Percentiles rank a stretch among this genome's conserved stretches.
Conservation (phyloP, 2,888 invertebrate genomes). For the Meliscaeva auricollis region DNA sequence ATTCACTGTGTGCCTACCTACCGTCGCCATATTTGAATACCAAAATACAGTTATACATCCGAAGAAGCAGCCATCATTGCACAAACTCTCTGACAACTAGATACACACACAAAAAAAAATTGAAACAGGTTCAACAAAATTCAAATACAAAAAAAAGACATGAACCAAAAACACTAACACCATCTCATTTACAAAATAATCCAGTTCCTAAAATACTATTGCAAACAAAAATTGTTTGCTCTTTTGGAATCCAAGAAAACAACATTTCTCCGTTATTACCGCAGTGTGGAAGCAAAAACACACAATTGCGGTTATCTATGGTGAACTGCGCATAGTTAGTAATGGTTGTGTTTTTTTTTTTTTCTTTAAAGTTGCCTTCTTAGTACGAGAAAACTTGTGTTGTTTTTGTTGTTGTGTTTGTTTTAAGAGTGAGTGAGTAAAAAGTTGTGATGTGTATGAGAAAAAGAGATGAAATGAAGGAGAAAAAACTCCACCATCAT, state of each 20-base stretch:
- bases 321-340: slow-evolving; percentile 72
- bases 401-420: background rate
- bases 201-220: slow-evolving; percentile 1
- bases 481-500: slow-evolving; percentile 57
- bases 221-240: slow-evolving; percentile 23
- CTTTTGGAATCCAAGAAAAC: slow-evolving; percentile 34
- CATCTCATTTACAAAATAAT: background rate
- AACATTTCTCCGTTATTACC: slow-evolving; percentile 49
- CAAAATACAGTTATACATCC: slow-evolving; percentile 42
- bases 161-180: slow-evolving; percentile 15
- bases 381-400: slow-evolving; percentile 38
- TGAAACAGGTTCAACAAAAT: slow-evolving; percentile 61
- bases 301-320: slow-evolving; percentile 71
- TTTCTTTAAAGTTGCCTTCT: slow-evolving; percentile 21
- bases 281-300: slow-evolving; percentile 66
- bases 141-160: slow-evolving; percentile 23
- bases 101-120: slow-evolving; percentile 33
- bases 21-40: slow-evolving; percentile 73
- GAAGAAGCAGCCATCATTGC: slow-evolving; percentile 63
- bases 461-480: slow-evolving; percentile 26
- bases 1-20: slow-evolving; percentile 26
- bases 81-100: slow-evolving; percentile 51
- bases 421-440: slow-evolving; percentile 49
- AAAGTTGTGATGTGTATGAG: background rate
- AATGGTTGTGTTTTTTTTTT: slow-evolving; percentile 40